A percentile compares a stretch with the other conserved stretches of the same genome.
These are phyloP conservation scores for Hylaea fasciaria DNA, from an alignment of 2,888 invertebrate species.

Conservation along the genomic window DNA sequence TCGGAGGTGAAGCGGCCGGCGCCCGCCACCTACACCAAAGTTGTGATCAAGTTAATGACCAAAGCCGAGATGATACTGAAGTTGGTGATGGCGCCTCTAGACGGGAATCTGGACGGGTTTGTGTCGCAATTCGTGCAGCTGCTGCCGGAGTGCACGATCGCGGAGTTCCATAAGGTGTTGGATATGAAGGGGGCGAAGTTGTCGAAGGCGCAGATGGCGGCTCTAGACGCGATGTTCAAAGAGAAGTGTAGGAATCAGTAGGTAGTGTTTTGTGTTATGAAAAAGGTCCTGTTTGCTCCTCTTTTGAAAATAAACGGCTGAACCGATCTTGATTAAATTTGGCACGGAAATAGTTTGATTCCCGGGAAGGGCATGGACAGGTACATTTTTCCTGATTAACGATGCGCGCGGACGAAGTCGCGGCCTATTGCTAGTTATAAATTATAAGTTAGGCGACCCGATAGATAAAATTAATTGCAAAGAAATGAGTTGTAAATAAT, in stretches of 20 bases:
- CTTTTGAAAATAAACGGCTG: too few relatives aligned
- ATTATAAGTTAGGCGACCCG: too few relatives aligned
- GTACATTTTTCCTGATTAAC: too few relatives aligned
- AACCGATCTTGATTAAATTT: too few relatives aligned
- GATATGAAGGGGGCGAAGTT: constrained; percentile 95
- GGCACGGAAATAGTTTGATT: too few relatives aligned
- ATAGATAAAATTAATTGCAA: too few relatives aligned
- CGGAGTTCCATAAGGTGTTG: constrained; percentile 96
- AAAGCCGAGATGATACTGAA: constrained; percentile 99
- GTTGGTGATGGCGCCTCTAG: constrained; percentile 97
- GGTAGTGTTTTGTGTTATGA: background rate
- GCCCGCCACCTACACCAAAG: constrained; percentile 93
- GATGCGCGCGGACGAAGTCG: too few relatives aligned
- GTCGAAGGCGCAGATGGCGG: constrained; percentile 62
- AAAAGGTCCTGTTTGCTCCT: too few relatives aligned
- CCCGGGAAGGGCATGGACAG: too few relatives aligned
- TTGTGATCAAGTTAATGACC: constrained; percentile 95
- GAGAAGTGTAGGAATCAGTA: constrained; percentile 45
- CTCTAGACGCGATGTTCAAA: constrained; percentile 65
- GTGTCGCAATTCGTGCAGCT: constrained; percentile 95
- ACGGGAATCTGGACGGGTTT: constrained; percentile 88
- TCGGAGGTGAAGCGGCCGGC: constrained; percentile 95
- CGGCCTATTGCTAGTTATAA: too few relatives aligned
- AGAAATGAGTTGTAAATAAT: too few relatives aligned
- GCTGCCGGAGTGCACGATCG: constrained; percentile 93